These are phyloP conservation scores for Argyrosomus regius DNA, from an alignment of 2,797 vertebrate species.

Conservation along the genomic window DNA sequence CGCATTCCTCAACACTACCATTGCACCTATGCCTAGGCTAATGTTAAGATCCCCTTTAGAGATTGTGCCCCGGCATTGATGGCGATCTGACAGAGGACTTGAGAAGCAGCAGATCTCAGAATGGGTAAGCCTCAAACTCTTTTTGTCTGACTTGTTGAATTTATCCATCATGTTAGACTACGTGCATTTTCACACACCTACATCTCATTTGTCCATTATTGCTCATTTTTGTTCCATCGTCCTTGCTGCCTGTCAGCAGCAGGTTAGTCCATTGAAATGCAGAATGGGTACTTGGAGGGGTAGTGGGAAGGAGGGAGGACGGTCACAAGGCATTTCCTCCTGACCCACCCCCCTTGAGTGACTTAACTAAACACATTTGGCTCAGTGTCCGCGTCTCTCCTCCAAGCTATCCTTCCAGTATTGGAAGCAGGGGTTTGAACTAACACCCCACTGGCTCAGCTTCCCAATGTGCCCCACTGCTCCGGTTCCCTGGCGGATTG, in stretches of 20 bases:
- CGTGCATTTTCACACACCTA: constrained; percentile 55
- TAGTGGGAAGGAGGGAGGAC: constrained; percentile 82
- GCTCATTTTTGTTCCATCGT: constrained; percentile 77
- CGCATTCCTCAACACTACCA: constrained; percentile 87
- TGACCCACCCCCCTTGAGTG: constrained; percentile 85
- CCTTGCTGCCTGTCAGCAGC: constrained; percentile 83
- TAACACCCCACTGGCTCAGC: constrained; percentile 79
- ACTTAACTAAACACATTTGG: constrained; percentile 87
- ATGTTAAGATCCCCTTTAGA: constrained; percentile 84
- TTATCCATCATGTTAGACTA: constrained; percentile 71
- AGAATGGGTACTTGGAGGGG: constrained; percentile 80
- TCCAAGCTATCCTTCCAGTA: constrained; percentile 77
- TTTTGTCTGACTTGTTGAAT: constrained; percentile 88
- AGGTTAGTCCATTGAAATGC: constrained; percentile 87
- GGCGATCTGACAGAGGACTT: constrained; percentile 88
- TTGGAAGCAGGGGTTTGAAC: constrained; percentile 81
- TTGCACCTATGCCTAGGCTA: constrained; percentile 88
- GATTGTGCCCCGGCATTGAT: constrained; percentile 85
- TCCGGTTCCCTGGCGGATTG: constrained; percentile 83
- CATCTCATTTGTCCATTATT: constrained; percentile 66
- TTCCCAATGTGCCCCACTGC: constrained; percentile 81
- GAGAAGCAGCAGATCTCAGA: constrained; percentile 87
- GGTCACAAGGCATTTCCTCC: constrained; percentile 86
- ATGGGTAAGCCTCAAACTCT: constrained; percentile 88
- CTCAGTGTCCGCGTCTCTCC: constrained; percentile 76